Percentiles rank a stretch among this genome's conserved stretches.
These are phyloP conservation scores for Xestia ashworthii DNA, from an alignment of 2,888 invertebrate genomes.

Conservation along the genomic window DNA sequence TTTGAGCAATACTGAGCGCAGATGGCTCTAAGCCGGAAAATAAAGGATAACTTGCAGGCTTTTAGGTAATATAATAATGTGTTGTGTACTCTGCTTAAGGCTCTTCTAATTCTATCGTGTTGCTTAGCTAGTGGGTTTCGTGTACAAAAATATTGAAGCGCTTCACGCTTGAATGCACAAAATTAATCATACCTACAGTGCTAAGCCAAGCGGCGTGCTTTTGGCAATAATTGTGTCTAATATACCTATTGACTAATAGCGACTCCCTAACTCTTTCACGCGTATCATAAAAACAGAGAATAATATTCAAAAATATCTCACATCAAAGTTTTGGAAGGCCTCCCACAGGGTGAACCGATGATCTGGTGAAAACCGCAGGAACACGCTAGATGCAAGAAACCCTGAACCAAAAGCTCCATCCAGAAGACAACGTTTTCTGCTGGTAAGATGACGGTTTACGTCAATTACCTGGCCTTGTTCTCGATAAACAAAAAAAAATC, in stretches of 20 bases:
- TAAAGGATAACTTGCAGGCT: conserved; percentile 30
- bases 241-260: not conserved
- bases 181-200: not conserved
- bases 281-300: not conserved
- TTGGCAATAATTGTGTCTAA: not conserved
- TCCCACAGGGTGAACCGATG: not conserved
- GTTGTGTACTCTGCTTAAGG: not conserved
- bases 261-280: too few species aligned
- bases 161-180: not conserved
- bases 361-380: not conserved
- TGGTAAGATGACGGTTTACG: not conserved
- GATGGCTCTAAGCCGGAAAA: conserved; percentile 35
- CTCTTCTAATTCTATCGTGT: conserved; percentile 7
- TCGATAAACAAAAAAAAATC: not conserved
- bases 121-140: not conserved
- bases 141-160: not conserved
- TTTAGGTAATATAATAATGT: conserved; percentile 40
- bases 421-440: not conserved
- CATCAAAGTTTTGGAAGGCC: not conserved
- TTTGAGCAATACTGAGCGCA: conserved; percentile 22
- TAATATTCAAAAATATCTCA: not conserved
- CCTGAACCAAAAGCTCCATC: not conserved
- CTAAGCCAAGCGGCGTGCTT: not conserved
- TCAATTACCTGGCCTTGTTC: not conserved
- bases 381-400: not conserved